A percentile compares a stretch with the other conserved stretches of the same genome.
These are phyloP conservation scores for Pandion haliaetus DNA, from an alignment of 2,113 vertebrate genomes.

Conservation along the genomic window DNA sequence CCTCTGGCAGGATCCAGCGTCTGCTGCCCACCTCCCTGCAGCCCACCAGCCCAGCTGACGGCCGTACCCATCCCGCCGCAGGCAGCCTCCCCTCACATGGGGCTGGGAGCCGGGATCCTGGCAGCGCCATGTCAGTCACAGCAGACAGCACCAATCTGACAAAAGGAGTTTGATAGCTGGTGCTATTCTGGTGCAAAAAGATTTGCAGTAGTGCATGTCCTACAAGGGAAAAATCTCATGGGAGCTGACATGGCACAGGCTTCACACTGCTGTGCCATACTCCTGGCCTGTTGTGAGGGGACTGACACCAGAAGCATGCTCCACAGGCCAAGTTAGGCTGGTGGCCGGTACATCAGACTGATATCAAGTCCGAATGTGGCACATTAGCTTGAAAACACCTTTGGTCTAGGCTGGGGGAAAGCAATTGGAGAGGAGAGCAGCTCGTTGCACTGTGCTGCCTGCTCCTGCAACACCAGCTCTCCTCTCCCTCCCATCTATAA, in stretches of 20 bases:
- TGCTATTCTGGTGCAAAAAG: not conserved
- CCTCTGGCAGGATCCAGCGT: not conserved
- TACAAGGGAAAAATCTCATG: not conserved
- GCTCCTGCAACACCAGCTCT: not conserved
- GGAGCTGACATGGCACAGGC: not conserved
- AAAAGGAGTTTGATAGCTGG: not conserved
- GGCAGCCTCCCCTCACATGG: not conserved
- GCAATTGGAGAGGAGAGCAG: not conserved
- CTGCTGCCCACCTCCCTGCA: not conserved
- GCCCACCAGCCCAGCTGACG: not conserved
- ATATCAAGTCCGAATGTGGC: not conserved
- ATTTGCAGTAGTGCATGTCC: not conserved
- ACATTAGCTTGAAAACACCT: not conserved
- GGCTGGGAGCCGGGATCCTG: not conserved
- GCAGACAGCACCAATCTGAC: fast-evolving
- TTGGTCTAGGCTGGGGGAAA: not conserved
- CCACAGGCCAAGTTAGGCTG: not conserved
- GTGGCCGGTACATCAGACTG: fast-evolving
- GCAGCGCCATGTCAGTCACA: not conserved
- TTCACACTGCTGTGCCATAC: fast-evolving
- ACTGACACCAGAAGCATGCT: not conserved
- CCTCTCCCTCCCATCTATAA: not conserved
- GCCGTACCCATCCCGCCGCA: too few species aligned
- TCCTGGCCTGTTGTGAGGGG: fast-evolving
- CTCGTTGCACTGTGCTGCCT: not conserved